These are phyloP conservation scores for Drosophila seclusa DNA, from an alignment of 2,888 invertebrate species.

Conservation along the genomic window DNA sequence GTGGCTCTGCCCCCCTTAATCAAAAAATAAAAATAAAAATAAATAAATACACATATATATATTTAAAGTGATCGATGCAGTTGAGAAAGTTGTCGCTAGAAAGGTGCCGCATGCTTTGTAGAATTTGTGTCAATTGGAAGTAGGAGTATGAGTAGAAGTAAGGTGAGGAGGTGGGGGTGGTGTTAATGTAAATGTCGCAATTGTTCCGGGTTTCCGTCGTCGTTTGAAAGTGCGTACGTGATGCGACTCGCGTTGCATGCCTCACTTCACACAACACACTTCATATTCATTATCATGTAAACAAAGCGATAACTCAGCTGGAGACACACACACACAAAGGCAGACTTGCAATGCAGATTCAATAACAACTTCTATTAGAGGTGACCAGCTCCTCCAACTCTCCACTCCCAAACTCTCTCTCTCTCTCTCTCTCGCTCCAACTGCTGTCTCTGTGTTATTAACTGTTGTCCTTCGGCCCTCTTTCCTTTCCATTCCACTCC, in stretches of 20 bases:
- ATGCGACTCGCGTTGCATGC: constrained; percentile 67
- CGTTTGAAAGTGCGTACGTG: constrained; percentile 68
- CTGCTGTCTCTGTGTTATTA: constrained; percentile 41
- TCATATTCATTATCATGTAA: constrained; percentile 68
- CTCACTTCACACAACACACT: constrained; percentile 41
- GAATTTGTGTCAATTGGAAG: background rate
- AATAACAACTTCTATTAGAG: constrained; percentile 29
- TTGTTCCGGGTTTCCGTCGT: background rate
- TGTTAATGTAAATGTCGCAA: constrained; percentile 8
- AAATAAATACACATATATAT: background rate
- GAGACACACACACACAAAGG: constrained; percentile 37
- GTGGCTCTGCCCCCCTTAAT: constrained; percentile 18
- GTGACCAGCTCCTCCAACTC: constrained; percentile 19
- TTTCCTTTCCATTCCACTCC: background rate
- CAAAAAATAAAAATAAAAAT: constrained; percentile 5
- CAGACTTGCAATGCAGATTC: background rate
- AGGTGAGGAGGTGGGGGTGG: background rate
- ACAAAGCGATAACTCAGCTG: constrained; percentile 76
- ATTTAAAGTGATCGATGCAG: constrained; percentile 36
- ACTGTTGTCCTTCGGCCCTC: constrained; percentile 34
- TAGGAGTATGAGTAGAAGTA: background rate
- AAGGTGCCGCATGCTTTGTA: constrained; percentile 2
- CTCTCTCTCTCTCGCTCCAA: constrained; percentile 1
- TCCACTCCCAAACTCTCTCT: background rate
- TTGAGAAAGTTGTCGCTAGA: background rate